Base-by-base conservation (phyloP, 1,140 invertebrate species). In the Philaenus spumarius region DNA sequence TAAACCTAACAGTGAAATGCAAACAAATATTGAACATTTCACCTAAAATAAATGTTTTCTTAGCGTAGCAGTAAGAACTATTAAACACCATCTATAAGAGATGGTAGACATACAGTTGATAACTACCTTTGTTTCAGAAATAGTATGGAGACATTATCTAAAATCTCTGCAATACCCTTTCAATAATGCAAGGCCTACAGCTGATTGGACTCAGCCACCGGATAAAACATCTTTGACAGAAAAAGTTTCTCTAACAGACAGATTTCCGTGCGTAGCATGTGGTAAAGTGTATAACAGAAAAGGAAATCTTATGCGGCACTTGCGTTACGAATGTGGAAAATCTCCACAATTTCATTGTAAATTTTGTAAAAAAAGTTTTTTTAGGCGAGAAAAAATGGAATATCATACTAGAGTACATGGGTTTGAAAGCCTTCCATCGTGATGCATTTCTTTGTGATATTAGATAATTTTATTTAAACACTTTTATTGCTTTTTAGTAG, bases 301-400 rank as follows among this genome's bases (percentile, higher is more conserved):
- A 34, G 57, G 46, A 1, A 57, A 59, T 30, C 40, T 65, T 14
- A 55, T 45, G 12, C 46, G 60, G n/a, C 79, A 81, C 59, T 68
- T 77, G 1, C 70, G 76, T 62, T 75, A 82, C 59, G 83, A 86
- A 69, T 85, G 84, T 68, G 64, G 64, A 6, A 60, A 65, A 69
- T 78, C 80, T 57, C 81, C 82, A 15, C 78, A 82, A 68, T 84
- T 83, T 72, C 77, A 79, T 64, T 71, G 69, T 51, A 63, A 64
- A 9, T 56, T 67, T 17, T 71, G 69, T 51, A 52, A 59, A n/a
- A 68, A 62, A 47, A 66, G 62, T 17, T 71, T 68, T 52, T 60
- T 62, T 14, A 62, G 67, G 11, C 64, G 64, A 42, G 55, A 64
- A 30, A 30, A 30, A 30, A 30, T 30, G 26, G 26, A 30, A 30